Base-by-base conservation (phyloP, 2,888 invertebrate genomes). In the Beris chalybata region DNA sequence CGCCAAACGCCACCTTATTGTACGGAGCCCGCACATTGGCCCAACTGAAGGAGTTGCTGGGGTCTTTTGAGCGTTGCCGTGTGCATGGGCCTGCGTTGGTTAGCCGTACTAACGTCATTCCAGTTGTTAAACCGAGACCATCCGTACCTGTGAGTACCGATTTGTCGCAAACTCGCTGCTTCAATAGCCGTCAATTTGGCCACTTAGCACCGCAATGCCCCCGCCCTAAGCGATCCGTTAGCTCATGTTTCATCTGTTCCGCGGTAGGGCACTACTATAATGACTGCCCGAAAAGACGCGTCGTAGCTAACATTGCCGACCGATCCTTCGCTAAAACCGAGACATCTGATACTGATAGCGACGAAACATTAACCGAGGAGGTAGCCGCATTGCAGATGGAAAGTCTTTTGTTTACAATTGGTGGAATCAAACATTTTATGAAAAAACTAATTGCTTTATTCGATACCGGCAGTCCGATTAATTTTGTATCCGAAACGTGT, bases 381-480 rank as follows among this genome's bases (percentile, higher is more conserved):
- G n/a, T n/a, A n/a, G n/a, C n/a, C n/a, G n/a, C n/a, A n/a, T n/a
- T n/a, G n/a, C n/a, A n/a, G n/a, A n/a, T n/a, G n/a, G n/a, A n/a
- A n/a, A n/a, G n/a, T n/a, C n/a, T 50, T 48, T 50, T 50, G 15
- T 15, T 50, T 50, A 50, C 50, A 15, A 50, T 29, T 29, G 50
- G 50, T n/a, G 50, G 50, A 15, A 50, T 50, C 50, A 50, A 50
- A 50, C 15, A 5, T 48, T 1, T 15, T 13, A 50, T 15, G 15
- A 50, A 4, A 15, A 50, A 50, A 50, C 22, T 50, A 50, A 50
- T 50, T 29, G 50, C 50, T 50, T 15, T 50, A 50, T 50, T 15
- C 29, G 50, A 50, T 50, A 50, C 50, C 50, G 50, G 50, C 15
- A 50, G 50, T 50, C 15, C 50, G 50, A 29, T 50, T 50, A 50